Base-by-base conservation (phyloP, 1,140 invertebrate species). In the Hyphantria cunea region DNA sequence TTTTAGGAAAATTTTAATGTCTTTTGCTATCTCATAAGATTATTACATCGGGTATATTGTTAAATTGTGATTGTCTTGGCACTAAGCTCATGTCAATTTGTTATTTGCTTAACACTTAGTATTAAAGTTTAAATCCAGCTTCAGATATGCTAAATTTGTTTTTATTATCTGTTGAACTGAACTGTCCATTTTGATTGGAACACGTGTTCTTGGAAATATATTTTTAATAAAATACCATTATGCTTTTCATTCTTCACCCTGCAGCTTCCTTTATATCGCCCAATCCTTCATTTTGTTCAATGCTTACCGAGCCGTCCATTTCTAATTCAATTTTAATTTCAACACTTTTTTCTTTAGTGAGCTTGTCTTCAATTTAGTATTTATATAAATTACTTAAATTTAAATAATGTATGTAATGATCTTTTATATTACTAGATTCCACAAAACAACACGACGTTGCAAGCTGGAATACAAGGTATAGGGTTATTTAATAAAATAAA, bases 181-280 rank as follows among this genome's bases (percentile, higher is more conserved):
- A 83, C 80, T 86, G 84, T 89, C 82, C 86, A 86, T 87, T 90
- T 86, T 80, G 54, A 82, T 83, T 79, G 75, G 79, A 82, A 78
- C 68, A 63, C 76, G 54, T 79, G 71, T 86, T 81, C 78, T 79
- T 66, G 68, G 72, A 90, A 88, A 90, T 89, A 90, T 88, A 90
- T 89, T 90, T 84, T 81, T 86, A 84, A 72, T 73, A 82, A 88
- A 80, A 88, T 80, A 74, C 68, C 82, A 79, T 78, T 78, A 64
- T 60, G 84, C 87, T 88, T 90, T 87, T 90, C 78, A 87, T 84
- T 86, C 74, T 68, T 69, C 78, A 80, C 69, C 82, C 81, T 79
- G 78, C 51, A 63, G 73, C 74, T 77, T 72, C 71, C 63, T 68
- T 58, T 51, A 64, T 69, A 55, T 63, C 12, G 54, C 44, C 64